Evolutionary conservation across 2,888 invertebrate genomes (phyloP), one percentile per base, ranked within the genome.

Genomic region (Aleiodes testaceus): DNA sequence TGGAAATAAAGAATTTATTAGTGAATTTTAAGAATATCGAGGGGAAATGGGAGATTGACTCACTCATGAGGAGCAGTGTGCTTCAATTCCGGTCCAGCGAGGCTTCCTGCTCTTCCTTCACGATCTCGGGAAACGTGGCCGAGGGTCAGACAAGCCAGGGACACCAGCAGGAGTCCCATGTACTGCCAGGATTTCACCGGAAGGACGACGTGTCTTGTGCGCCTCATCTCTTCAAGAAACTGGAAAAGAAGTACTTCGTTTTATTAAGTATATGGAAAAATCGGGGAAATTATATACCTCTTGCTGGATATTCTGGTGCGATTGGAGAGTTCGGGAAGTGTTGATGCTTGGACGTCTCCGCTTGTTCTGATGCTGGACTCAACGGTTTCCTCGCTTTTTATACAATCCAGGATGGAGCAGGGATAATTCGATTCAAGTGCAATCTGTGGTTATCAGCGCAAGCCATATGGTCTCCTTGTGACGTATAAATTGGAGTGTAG

Each of bases 371-470:
- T 79, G 77, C 78, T 74, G 59, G 74, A 61, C 64, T 66, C 72
- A 69, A 72, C 59, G 66, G 75, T 72, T 70, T 66, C 66, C 70
- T 69, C 72, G 77, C 82, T 85, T 84, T 86, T 86, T 86, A 84
- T 82, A 53, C 70, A 52, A 14, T 42, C 52, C 72, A 50, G 59
- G 70, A 42, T 36, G 50, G 47, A 66, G 65, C 69, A 59, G 49
- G 59, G 69, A 75, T 84, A 85, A 87, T 85, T 83, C 78, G 80
- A 86, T 86, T 79, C 72, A 80, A 77, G 78, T 75, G 80, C 86
- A 86, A 87, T 87, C 78, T 80, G 77, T 68, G 82, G 82, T 85
- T 87, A 87, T 87, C 86, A 85, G 84, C 79, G 66, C 49, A 75
- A 70, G 77, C 83, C 87, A 87, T 81, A 86, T 87, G 87, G 84